phyloP scores from a whole-genome alignment of 2,888 invertebrate species.

The Fabriciana adippe region DNA sequence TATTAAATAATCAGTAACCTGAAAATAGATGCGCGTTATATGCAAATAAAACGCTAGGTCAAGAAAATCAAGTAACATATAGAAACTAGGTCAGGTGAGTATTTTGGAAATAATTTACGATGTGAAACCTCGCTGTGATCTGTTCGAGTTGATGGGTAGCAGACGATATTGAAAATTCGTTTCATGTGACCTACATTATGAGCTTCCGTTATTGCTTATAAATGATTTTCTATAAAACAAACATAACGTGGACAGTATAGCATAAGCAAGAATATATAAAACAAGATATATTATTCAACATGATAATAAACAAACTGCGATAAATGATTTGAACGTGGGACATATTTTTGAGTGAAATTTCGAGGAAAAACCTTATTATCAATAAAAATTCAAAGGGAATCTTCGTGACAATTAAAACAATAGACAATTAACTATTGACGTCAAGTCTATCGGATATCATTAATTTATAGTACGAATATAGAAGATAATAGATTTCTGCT shows the following conservation, averaged over 20 bases:
- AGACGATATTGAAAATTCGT: slow-evolving; percentile 23
- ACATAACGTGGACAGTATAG: background rate
- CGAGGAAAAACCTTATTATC: background rate
- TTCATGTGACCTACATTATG: slow-evolving; percentile 13
- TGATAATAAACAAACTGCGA: no score
- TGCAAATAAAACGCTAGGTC: slow-evolving; percentile 17
- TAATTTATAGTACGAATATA: background rate
- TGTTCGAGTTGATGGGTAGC: slow-evolving; percentile 17
- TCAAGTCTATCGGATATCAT: slow-evolving; percentile 33
- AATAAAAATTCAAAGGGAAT: slow-evolving; percentile 24
- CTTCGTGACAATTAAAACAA: slow-evolving; percentile 42
- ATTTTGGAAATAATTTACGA: slow-evolving; percentile 27
- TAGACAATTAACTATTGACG: slow-evolving; percentile 54
- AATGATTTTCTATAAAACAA: background rate
- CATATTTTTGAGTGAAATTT: no score
- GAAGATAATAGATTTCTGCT: slow-evolving; percentile 7
- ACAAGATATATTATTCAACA: background rate
- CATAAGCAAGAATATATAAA: background rate
- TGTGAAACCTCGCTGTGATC: slow-evolving; percentile 6
- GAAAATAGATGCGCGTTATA: slow-evolving; percentile 6
- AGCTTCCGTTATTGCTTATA: background rate
- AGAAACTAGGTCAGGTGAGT: slow-evolving; percentile 16
- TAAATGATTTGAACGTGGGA: no score
- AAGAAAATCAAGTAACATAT: slow-evolving; percentile 13
- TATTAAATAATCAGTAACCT: background rate